Conservation (phyloP, 1,140 invertebrate genomes). For the Laupala kohalensis region DNA sequence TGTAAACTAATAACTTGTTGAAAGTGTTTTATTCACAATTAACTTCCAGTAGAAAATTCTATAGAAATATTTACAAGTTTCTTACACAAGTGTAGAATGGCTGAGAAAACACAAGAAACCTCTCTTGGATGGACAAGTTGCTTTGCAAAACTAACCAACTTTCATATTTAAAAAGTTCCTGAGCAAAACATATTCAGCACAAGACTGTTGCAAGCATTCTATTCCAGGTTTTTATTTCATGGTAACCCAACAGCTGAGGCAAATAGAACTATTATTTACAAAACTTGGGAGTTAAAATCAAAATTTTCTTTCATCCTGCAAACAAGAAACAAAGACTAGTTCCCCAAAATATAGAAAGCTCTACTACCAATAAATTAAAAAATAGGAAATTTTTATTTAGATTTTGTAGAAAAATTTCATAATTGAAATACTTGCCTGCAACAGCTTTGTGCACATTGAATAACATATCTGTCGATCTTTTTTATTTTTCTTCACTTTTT, state of each 20-base stretch:
- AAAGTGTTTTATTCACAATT: background rate
- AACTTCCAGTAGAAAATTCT: background rate
- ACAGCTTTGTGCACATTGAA: background rate
- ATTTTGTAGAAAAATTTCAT: too few species aligned
- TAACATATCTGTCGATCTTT: background rate
- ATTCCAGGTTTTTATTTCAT: background rate
- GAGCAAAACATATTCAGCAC: background rate
- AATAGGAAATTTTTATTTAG: too few species aligned
- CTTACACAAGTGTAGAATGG: background rate
- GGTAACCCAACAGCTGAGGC: too few species aligned
- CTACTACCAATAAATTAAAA: too few species aligned
- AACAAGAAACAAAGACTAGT: too few species aligned
- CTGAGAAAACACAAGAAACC: background rate
- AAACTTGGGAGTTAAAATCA: too few species aligned
- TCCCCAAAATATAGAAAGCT: too few species aligned
- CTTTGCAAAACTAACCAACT: background rate
- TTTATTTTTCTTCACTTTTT: conserved; percentile 35
- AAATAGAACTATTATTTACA: too few species aligned
- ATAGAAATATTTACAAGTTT: background rate
- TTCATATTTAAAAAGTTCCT: background rate
- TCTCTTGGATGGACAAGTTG: background rate
- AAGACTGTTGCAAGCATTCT: background rate
- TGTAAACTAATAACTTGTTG: background rate
- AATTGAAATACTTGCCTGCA: too few species aligned
- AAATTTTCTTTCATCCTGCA: too few species aligned